These are phyloP conservation scores for Cyclopterus lumpus DNA, from an alignment of 2,797 vertebrate species.

Conservation along the genomic window DNA sequence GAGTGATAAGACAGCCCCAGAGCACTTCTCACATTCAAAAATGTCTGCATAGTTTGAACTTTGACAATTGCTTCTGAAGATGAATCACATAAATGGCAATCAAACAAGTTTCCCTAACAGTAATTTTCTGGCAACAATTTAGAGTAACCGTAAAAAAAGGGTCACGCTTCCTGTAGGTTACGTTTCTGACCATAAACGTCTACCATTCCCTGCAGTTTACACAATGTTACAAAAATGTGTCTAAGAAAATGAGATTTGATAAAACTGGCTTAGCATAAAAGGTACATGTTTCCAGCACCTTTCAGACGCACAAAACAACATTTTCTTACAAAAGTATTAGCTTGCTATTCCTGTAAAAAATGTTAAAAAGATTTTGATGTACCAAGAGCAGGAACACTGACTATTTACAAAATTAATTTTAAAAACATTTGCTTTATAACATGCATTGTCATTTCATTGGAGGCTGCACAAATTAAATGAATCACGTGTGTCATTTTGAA, in stretches of 20 bases:
- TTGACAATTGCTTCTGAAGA: slow-evolving; percentile 66
- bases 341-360: slow-evolving; percentile 56
- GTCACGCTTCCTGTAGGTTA: slow-evolving; percentile 9
- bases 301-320: slow-evolving; percentile 41
- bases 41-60: slow-evolving; percentile 83
- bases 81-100: slow-evolving; percentile 50
- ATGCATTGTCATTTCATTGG: slow-evolving; percentile 66
- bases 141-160: slow-evolving; percentile 15
- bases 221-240: slow-evolving; percentile 29
- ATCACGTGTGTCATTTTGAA: slow-evolving; percentile 58
- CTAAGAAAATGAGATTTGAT: slow-evolving; percentile 36
- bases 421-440: slow-evolving; percentile 63
- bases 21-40: slow-evolving; percentile 81
- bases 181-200: slow-evolving; percentile 16
- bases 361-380: slow-evolving; percentile 53
- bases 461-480: slow-evolving; percentile 73
- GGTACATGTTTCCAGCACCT: slow-evolving; percentile 37
- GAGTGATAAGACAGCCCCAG: slow-evolving; percentile 50
- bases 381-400: slow-evolving; percentile 47
- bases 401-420: slow-evolving; percentile 66
- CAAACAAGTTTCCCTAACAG: slow-evolving; percentile 41
- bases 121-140: slow-evolving; percentile 34
- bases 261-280: slow-evolving; percentile 26
- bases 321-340: slow-evolving; percentile 61
- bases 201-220: slow-evolving; percentile 53